A percentile compares a stretch with the other conserved stretches of the same genome.
Evolutionary conservation across 2,113 vertebrate genomes (phyloP).

Genomic region (Nannobrachium achirus): DNA sequence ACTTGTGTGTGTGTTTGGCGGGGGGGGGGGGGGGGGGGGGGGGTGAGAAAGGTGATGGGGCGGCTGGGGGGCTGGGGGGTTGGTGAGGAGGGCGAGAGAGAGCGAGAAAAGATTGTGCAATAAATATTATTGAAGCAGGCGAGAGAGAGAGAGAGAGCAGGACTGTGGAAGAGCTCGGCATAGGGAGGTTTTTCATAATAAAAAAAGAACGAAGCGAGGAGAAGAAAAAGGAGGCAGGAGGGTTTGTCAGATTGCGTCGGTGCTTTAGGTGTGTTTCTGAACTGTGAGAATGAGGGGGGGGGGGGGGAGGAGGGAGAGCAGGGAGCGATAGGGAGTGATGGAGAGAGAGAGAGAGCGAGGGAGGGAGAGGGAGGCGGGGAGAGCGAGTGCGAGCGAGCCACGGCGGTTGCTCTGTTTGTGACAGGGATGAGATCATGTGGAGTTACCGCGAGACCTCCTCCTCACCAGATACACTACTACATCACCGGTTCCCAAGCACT

Average conservation of each 20-base stretch:
- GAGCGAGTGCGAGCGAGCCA: constrained; percentile 23
- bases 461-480: constrained; percentile 13
- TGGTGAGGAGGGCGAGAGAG: constrained; percentile 23
- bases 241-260: constrained; percentile 23
- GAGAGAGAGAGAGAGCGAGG: neutral
- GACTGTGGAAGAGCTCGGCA: constrained; percentile 27
- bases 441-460: constrained; percentile 26
- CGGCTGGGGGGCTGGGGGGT: too few relatives aligned
- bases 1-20: constrained; percentile 73
- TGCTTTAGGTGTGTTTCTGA: constrained; percentile 51
- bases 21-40: too few relatives aligned
- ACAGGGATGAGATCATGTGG: constrained; percentile 25
- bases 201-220: neutral
- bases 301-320: neutral
- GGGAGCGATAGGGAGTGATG: constrained; percentile 1
- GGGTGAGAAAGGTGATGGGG: constrained; percentile 28
- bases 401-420: constrained; percentile 27
- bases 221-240: constrained; percentile 12
- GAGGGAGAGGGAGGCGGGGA: constrained; percentile 15
- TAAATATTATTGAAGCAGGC: constrained; percentile 75
- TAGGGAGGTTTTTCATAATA: constrained; percentile 37
- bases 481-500: too few relatives aligned
- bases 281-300: constrained; percentile 16
- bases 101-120: constrained; percentile 55
- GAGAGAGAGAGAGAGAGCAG: too few relatives aligned